phyloP scores from a whole-genome alignment of 2,797 vertebrate genomes.

The Malacoraja senta region DNA sequence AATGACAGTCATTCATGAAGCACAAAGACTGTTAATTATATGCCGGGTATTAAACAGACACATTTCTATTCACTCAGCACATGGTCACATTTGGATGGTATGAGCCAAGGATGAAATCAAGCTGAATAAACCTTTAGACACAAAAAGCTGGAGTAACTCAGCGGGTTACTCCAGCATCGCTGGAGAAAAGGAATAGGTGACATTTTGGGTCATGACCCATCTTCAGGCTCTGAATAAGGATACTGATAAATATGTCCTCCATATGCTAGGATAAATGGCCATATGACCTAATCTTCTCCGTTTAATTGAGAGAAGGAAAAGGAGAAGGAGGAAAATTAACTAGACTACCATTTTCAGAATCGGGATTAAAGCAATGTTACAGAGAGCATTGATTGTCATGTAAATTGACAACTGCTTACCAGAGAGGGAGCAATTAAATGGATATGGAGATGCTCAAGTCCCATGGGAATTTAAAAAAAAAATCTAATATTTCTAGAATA shows the following conservation, averaged over 20 bases:
- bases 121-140: background rate
- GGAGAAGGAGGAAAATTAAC: too few species aligned
- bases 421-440: background rate
- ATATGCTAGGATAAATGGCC: background rate
- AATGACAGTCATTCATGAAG: conserved; percentile 29
- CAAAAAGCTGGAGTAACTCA: too few species aligned
- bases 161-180: too few species aligned
- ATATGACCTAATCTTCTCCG: too few species aligned
- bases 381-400: background rate
- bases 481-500: background rate
- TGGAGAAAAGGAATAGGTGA: too few species aligned
- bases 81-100: conserved; percentile 5
- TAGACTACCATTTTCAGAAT: too few species aligned
- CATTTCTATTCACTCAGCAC: conserved; percentile 29
- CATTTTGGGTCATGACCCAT: too few species aligned
- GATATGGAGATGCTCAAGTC: background rate
- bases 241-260: background rate
- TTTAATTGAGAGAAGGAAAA: too few species aligned
- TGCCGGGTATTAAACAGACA: background rate
- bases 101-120: conserved; percentile 33
- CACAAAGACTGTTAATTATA: conserved; percentile 4
- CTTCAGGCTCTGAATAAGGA: too few species aligned
- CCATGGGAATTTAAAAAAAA: background rate
- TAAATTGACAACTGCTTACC: background rate
- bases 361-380: background rate